Percentiles rank a stretch among this genome's conserved stretches.
These are phyloP conservation scores for Acleris laterana DNA, from an alignment of 2,888 invertebrate species.

Conservation along the genomic window DNA sequence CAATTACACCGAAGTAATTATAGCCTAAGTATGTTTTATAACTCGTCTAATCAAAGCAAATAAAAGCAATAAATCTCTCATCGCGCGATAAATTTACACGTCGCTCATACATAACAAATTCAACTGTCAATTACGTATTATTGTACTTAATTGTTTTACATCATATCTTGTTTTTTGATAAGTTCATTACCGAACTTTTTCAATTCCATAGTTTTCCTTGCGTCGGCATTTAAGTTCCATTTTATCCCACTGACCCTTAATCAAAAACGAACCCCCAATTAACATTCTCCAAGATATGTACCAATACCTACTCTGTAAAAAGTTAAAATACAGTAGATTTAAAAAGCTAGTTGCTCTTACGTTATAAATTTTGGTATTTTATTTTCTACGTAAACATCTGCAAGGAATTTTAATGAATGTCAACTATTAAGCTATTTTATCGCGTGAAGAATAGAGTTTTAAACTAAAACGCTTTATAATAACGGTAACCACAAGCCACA, in stretches of 20 bases:
- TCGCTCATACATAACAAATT: neutral
- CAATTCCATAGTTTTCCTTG: no score
- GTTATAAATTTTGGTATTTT: neutral
- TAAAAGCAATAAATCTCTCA: constrained; percentile 3
- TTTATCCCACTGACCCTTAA: no score
- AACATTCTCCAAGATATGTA: no score
- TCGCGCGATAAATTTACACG: neutral
- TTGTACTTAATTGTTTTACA: neutral
- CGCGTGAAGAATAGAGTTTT: constrained; percentile 26
- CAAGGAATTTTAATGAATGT: constrained; percentile 30
- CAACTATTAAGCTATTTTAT: constrained; percentile 34
- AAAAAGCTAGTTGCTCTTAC: neutral
- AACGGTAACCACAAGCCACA: constrained; percentile 59
- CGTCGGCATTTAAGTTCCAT: no score
- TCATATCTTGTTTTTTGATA: no score
- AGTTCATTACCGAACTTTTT: no score
- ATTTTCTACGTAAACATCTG: constrained; percentile 4
- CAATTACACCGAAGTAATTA: constrained; percentile 49
- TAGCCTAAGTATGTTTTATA: constrained; percentile 26
- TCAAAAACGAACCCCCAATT: no score
- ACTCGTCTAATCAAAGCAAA: constrained; percentile 5
- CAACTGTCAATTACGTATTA: neutral
- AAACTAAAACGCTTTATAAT: constrained; percentile 47
- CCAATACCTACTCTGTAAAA: neutral
- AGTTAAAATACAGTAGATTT: neutral